A percentile compares a stretch with the other conserved stretches of the same genome.
Conservation (phyloP, 2,888 invertebrate species). For the Auanema freiburgensis region DNA sequence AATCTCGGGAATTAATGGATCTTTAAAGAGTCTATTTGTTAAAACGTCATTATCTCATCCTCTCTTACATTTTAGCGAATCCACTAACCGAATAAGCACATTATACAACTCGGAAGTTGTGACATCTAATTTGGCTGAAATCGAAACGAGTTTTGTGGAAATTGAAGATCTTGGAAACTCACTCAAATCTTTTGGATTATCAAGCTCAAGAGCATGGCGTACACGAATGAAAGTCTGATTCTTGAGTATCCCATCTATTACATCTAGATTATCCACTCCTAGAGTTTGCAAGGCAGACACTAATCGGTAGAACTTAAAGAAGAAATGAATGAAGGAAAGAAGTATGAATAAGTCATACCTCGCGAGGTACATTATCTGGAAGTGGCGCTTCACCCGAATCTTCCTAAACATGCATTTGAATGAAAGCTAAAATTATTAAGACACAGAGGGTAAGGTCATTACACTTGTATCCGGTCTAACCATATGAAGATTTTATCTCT, state of each 20-base stretch:
- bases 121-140: slow-evolving; percentile 26
- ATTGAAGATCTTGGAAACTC: slow-evolving; percentile 13
- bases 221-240: slow-evolving; percentile 30
- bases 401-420: too few relatives aligned
- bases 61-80: slow-evolving; percentile 30
- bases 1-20: slow-evolving; percentile 24
- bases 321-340: background rate
- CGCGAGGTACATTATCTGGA: slow-evolving; percentile 31
- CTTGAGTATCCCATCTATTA: slow-evolving; percentile 18
- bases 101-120: slow-evolving; percentile 38
- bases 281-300: slow-evolving; percentile 29
- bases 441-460: too few relatives aligned
- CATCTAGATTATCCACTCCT: slow-evolving; percentile 25
- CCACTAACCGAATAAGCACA: slow-evolving; percentile 41
- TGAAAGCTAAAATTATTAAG: too few relatives aligned
- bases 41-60: background rate
- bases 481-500: background rate
- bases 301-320: slow-evolving; percentile 27
- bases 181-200: slow-evolving; percentile 37
- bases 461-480: background rate
- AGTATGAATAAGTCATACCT: background rate
- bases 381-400: slow-evolving; percentile 1
- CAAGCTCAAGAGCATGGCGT: slow-evolving; percentile 37
- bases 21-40: slow-evolving; percentile 16
- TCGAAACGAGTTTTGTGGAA: background rate